Conservation (phyloP, 2,113 vertebrate species). For the Cyrtonyx montezumae region DNA sequence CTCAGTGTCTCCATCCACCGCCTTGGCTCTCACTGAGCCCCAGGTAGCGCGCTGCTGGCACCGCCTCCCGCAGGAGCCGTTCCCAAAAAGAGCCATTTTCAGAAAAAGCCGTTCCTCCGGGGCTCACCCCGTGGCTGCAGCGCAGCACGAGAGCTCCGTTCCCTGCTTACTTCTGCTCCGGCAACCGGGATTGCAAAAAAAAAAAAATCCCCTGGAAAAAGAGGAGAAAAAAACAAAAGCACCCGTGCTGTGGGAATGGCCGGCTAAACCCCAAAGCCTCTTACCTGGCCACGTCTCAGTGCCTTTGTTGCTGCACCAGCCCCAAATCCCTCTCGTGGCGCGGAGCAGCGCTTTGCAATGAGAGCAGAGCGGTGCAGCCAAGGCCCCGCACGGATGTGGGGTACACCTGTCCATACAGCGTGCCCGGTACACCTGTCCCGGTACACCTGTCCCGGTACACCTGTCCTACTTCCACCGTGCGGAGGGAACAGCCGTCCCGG, state of each 20-base stretch:
- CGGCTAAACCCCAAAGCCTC: constrained; percentile 46
- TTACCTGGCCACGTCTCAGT: constrained; percentile 60
- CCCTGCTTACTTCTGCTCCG: constrained; percentile 61
- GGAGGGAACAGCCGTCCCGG: not conserved
- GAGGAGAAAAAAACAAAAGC: not conserved
- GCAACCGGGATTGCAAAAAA: constrained; percentile 38
- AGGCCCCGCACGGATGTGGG: not conserved
- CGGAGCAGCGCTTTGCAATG: constrained; percentile 21
- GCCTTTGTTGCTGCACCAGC: constrained; percentile 66
- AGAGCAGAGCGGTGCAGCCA: not conserved
- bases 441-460: too few relatives aligned
- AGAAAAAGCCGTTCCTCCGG: not conserved
- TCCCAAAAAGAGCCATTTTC: not conserved
- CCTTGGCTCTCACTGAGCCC: not conserved
- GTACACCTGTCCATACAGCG: too few relatives aligned
- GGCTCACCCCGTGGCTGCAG: constrained; percentile 8
- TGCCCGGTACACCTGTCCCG: not conserved
- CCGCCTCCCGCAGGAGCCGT: not conserved
- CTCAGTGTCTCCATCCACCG: not conserved
- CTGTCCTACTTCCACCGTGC: too few relatives aligned
- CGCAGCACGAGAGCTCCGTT: not conserved
- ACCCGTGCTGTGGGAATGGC: constrained; percentile 26
- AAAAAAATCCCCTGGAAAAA: constrained; percentile 56
- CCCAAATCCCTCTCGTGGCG: constrained; percentile 33
- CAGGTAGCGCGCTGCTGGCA: not conserved